Evolutionary conservation across 1,140 invertebrate species (phyloP).

Genomic region (Caerostris darwini): DNA sequence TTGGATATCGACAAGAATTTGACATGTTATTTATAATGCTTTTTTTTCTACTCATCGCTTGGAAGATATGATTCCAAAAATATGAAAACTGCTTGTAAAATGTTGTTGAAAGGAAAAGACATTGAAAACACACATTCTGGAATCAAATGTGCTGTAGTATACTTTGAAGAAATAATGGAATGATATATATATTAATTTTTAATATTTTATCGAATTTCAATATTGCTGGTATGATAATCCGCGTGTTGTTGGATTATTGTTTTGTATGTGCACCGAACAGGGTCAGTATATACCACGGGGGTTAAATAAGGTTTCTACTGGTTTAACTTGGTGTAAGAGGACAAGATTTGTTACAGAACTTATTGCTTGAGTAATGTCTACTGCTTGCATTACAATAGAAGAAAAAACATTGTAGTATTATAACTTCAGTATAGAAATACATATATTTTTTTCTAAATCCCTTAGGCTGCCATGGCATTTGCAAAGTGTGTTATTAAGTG

Average conservation of each 20-base stretch:
- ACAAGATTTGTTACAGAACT: not conserved
- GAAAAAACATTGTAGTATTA: not conserved
- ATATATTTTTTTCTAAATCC: too few relatives aligned
- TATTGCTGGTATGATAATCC: constrained; percentile 25
- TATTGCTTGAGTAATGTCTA: not conserved
- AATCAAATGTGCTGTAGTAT: constrained; percentile 9
- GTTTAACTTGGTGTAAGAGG: not conserved
- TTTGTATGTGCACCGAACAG: not conserved
- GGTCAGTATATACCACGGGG: not conserved
- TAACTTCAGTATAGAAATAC: not conserved
- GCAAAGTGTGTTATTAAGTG: too few relatives aligned
- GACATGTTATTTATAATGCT: constrained; percentile 21
- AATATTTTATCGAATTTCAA: constrained; percentile 27
- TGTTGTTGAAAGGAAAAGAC: constrained; percentile 6
- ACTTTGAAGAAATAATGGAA: constrained; percentile 27
- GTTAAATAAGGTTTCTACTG: not conserved
- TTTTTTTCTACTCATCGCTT: constrained; percentile 16
- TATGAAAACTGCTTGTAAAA: not conserved
- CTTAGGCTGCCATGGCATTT: too few relatives aligned
- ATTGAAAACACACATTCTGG: not conserved
- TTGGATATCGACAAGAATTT: not conserved
- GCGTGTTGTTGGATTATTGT: constrained; percentile 19
- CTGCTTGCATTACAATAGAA: not conserved
- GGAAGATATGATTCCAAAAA: not conserved
- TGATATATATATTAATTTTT: constrained; percentile 44